Conservation (phyloP, 2,113 vertebrate genomes). For the Terrapene triunguis region DNA sequence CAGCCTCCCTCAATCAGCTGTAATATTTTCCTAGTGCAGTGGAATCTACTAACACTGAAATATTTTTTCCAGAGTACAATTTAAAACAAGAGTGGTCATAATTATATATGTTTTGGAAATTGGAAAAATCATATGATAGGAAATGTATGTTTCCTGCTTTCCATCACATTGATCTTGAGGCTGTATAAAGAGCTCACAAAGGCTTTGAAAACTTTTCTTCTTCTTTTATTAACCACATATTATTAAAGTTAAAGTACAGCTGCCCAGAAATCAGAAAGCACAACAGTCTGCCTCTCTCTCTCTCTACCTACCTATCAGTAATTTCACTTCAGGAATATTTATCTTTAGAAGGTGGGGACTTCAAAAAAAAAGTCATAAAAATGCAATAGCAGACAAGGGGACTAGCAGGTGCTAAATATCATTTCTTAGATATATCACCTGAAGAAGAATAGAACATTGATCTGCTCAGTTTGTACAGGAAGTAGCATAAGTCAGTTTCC, state of each 20-base stretch:
- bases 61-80: conserved; percentile 42
- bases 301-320: rapidly evolving
- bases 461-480: neutral
- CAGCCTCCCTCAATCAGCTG: neutral
- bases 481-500: neutral
- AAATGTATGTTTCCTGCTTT: conserved; percentile 48
- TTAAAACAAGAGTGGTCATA: conserved; percentile 44
- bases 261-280: neutral
- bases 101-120: conserved; percentile 46
- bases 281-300: neutral
- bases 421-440: neutral
- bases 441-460: neutral
- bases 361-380: neutral
- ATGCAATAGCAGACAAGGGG: neutral
- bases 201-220: conserved; percentile 4
- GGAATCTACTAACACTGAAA: conserved; percentile 41
- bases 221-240: neutral
- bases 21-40: conserved; percentile 15
- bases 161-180: neutral
- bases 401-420: neutral
- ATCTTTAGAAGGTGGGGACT: neutral
- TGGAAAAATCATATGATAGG: neutral
- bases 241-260: neutral
- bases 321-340: neutral
- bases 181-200: neutral